Evolutionary conservation across 2,797 vertebrate genomes (phyloP).

Genomic region (Sibirionetta formosa): DNA sequence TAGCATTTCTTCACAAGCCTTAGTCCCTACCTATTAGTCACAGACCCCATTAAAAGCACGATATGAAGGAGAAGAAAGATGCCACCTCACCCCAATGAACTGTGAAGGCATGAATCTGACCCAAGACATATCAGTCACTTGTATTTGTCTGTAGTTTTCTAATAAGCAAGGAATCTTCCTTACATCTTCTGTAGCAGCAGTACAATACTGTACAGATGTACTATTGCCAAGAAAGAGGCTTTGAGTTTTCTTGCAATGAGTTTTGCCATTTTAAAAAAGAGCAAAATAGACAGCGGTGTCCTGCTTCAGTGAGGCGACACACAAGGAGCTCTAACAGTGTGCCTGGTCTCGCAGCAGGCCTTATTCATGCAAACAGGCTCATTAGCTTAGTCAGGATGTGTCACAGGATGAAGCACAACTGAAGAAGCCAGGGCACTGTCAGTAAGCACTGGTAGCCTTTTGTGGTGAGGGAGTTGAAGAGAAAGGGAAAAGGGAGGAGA

Average conservation of each 20-base stretch:
- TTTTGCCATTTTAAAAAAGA: neutral
- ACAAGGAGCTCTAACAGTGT: accelerated
- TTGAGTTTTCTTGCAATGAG: neutral
- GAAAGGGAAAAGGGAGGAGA: neutral
- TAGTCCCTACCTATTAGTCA: neutral
- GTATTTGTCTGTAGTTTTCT: neutral
- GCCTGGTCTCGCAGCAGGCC: neutral
- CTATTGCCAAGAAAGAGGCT: neutral
- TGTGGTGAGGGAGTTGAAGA: neutral
- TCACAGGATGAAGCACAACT: neutral
- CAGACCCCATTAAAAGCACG: neutral
- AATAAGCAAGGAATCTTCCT: neutral
- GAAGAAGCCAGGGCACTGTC: neutral
- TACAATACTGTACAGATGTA: no score
- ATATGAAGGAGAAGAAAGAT: neutral
- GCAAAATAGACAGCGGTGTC: neutral
- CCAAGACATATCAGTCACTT: neutral
- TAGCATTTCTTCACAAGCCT: neutral
- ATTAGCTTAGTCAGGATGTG: neutral
- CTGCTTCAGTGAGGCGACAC: neutral
- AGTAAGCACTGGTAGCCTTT: neutral
- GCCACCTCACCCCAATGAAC: neutral
- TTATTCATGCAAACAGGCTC: neutral
- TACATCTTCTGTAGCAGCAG: neutral
- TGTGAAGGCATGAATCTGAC: neutral